These are phyloP conservation scores for Trichechus manatus DNA, from an alignment of 2,113 vertebrate species.

Conservation along the genomic window DNA sequence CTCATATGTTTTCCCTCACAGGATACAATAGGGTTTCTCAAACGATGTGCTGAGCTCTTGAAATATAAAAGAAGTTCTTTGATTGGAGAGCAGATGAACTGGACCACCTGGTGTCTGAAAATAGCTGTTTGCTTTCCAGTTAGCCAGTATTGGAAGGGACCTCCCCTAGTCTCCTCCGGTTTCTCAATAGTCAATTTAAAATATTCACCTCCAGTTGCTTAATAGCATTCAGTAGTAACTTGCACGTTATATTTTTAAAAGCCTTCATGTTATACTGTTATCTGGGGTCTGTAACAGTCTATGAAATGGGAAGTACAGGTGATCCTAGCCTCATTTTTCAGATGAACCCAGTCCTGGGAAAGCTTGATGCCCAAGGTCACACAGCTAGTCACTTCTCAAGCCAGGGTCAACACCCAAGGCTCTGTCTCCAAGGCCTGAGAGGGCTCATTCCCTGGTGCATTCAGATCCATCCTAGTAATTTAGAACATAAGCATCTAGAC, in stretches of 20 bases:
- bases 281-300: not conserved
- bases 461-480: rapidly evolving
- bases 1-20: not conserved
- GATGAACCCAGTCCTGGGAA: not conserved
- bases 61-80: not conserved
- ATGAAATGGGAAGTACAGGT: not conserved
- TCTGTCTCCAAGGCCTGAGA: rapidly evolving
- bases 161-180: not conserved
- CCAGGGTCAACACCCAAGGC: not conserved
- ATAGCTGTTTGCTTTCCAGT: constrained; percentile 60
- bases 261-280: not conserved
- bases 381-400: not conserved
- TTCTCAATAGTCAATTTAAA: constrained; percentile 17
- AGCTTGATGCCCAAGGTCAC: not conserved
- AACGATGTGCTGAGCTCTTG: not conserved
- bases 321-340: not conserved
- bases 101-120: constrained; percentile 42
- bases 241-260: not conserved
- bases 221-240: not conserved
- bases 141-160: constrained; percentile 29
- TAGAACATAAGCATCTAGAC: rapidly evolving
- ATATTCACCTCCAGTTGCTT: not conserved
- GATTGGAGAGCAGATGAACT: not conserved
- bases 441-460: not conserved
- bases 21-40: not conserved